A percentile compares a stretch with the other conserved stretches of the same genome.
Evolutionary conservation across 1,140 invertebrate species (phyloP).

Genomic region (Bombus superbus): DNA sequence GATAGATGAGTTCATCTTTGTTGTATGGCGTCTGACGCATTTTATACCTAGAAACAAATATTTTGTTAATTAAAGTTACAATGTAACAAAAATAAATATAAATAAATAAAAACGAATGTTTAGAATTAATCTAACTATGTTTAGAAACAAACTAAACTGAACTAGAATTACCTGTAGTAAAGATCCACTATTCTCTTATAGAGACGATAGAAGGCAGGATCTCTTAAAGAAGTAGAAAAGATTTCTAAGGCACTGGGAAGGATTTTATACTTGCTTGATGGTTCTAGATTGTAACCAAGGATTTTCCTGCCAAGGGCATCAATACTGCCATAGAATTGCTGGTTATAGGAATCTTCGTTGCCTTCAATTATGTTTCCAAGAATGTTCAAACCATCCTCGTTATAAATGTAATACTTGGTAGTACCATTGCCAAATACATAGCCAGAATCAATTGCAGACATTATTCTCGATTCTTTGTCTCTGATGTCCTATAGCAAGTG

Average conservation of each 20-base stretch:
- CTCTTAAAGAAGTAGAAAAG: conserved; percentile 85
- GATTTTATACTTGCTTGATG: conserved; percentile 80
- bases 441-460: conserved; percentile 82
- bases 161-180: conserved; percentile 72
- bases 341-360: conserved; percentile 82
- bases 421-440: conserved; percentile 72
- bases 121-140: not conserved
- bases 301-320: conserved; percentile 79
- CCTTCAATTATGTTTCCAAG: conserved; percentile 83
- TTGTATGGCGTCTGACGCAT: conserved; percentile 84
- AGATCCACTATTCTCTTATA: conserved; percentile 84
- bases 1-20: conserved; percentile 84
- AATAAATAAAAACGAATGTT: not conserved
- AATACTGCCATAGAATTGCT: conserved; percentile 84
- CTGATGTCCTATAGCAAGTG: conserved; percentile 66
- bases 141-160: no score
- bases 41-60: conserved; percentile 70
- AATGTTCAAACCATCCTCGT: conserved; percentile 76
- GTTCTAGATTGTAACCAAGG: conserved; percentile 80
- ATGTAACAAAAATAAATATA: not conserved
- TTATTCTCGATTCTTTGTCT: conserved; percentile 79
- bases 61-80: not conserved
- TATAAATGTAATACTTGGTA: conserved; percentile 73
- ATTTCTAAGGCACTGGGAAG: conserved; percentile 83
- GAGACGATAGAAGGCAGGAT: conserved; percentile 87